Conservation (phyloP, 2,113 vertebrate species). For the Thunnus thynnus region DNA sequence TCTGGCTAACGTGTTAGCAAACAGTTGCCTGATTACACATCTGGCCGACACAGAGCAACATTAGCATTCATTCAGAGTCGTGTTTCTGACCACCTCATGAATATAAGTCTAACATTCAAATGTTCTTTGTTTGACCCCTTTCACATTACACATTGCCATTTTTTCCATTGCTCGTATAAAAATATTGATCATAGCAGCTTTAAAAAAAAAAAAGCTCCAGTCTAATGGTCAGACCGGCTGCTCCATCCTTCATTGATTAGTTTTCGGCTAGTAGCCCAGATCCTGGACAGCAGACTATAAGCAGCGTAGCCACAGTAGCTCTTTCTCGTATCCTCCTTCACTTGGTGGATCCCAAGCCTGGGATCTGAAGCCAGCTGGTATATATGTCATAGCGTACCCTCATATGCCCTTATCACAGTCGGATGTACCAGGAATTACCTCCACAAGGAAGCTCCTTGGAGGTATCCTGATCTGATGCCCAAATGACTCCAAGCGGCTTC, state of each 20-base stretch:
- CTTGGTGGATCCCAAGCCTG: neutral
- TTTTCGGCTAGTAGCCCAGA: neutral
- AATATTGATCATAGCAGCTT: neutral
- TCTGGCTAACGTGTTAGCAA: too few species aligned
- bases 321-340: neutral
- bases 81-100: too few species aligned
- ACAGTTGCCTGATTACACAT: too few species aligned
- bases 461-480: neutral
- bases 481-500: too few species aligned
- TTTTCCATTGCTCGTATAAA: neutral
- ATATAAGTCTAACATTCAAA: too few species aligned
- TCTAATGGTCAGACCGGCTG: neutral
- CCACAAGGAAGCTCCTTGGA: neutral
- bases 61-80: too few species aligned
- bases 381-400: neutral
- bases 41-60: too few species aligned
- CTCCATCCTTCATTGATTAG: neutral
- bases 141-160: neutral
- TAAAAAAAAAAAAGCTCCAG: neutral
- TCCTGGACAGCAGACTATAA: conserved; percentile 1
- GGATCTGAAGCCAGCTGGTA: neutral
- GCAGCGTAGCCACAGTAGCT: neutral
- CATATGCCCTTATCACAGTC: neutral
- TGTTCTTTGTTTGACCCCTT: neutral
- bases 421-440: neutral